A percentile compares a stretch with the other conserved stretches of the same genome.
Conservation (phyloP, 2,113 vertebrate genomes). For the Shinisaurus crocodilurus region DNA sequence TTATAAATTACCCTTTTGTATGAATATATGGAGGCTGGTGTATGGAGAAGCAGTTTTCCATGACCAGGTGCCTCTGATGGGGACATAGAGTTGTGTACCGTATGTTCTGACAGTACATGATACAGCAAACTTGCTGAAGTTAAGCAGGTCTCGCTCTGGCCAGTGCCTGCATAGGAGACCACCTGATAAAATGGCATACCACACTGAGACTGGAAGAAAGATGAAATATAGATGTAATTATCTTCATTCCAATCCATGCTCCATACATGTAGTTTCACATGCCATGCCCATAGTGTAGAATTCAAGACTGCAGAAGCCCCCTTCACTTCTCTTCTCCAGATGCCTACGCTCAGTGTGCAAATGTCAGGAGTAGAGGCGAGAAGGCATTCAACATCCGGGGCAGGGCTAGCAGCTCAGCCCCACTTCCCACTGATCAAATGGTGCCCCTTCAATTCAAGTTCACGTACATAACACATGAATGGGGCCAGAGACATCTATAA, state of each 20-base stretch:
- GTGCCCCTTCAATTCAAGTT: no score
- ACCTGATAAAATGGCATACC: background rate
- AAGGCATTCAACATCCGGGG: no score
- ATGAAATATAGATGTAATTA: background rate
- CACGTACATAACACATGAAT: no score
- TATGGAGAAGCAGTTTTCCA: background rate
- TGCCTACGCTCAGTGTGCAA: no score
- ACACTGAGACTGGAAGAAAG: background rate
- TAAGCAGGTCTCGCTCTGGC: background rate
- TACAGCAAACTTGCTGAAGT: no score
- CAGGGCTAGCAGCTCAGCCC: no score
- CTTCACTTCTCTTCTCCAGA: background rate
- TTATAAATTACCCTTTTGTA: background rate
- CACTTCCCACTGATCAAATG: no score
- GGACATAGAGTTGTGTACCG: no score
- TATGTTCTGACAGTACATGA: no score
- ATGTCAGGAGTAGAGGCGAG: no score
- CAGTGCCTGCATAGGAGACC: background rate
- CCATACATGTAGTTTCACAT: background rate
- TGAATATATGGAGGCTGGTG: background rate
- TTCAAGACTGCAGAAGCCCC: background rate
- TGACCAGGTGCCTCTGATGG: background rate
- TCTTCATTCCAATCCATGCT: background rate
- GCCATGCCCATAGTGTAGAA: background rate
- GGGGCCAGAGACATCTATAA: background rate